Evolutionary conservation across 2,888 invertebrate species (phyloP).

Genomic region (Oegoconia quadripuncta): DNA sequence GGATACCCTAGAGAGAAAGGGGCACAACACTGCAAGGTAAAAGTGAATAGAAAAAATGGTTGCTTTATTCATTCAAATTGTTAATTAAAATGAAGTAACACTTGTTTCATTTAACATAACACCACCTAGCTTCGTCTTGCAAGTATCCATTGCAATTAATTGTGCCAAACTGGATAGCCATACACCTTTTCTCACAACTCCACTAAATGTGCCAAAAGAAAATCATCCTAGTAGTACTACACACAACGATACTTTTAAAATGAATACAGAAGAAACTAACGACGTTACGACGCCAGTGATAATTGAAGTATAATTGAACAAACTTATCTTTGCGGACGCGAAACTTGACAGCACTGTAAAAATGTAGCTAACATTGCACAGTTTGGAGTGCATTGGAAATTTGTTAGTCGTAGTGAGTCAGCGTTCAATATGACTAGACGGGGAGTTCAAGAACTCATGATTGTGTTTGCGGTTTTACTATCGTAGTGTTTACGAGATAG

Average conservation of each 20-base stretch:
- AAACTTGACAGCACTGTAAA: neutral
- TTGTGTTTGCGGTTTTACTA: constrained; percentile 9
- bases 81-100: neutral
- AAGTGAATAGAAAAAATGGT: too few relatives aligned
- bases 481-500: neutral
- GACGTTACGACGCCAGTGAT: neutral
- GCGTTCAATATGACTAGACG: constrained; percentile 64
- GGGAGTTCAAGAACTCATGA: constrained; percentile 56
- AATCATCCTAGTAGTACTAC: too few relatives aligned
- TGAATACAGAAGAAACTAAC: neutral
- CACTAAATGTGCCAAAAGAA: neutral
- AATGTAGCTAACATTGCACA: neutral
- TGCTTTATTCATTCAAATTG: too few relatives aligned
- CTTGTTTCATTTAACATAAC: constrained; percentile 9
- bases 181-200: neutral
- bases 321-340: neutral
- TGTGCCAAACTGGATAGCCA: constrained; percentile 1
- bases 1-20: too few relatives aligned
- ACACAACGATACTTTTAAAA: neutral
- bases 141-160: constrained; percentile 10
- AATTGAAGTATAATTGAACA: neutral
- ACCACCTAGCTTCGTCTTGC: constrained; percentile 3
- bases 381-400: neutral
- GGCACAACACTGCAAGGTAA: too few relatives aligned
- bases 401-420: constrained; percentile 18